Evolutionary conservation across 2,888 invertebrate species (phyloP).

Genomic region (Sceliomorpha sp.): DNA sequence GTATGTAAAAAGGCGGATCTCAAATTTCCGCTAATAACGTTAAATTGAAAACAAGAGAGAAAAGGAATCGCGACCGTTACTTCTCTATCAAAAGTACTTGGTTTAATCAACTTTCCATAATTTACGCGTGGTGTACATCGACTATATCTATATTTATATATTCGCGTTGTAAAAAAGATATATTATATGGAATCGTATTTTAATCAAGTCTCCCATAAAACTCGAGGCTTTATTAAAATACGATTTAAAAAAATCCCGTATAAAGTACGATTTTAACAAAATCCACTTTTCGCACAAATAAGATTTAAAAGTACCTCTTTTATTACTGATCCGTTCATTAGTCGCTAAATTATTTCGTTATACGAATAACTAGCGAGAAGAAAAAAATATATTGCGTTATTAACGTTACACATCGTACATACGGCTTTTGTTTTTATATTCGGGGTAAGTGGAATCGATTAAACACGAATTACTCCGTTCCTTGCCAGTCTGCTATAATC

Average conservation of each 20-base stretch:
- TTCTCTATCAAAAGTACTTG: slow-evolving; percentile 1
- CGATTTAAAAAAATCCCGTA: slow-evolving; percentile 48
- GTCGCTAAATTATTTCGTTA: slow-evolving; percentile 38
- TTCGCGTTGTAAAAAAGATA: slow-evolving; percentile 26
- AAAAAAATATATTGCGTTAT: too few species aligned
- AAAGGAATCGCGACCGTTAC: not conserved
- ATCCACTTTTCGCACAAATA: slow-evolving; percentile 36
- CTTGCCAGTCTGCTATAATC: too few species aligned
- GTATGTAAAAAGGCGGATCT: slow-evolving; percentile 1
- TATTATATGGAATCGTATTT: slow-evolving; percentile 36
- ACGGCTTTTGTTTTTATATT: too few species aligned
- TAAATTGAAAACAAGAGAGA: slow-evolving; percentile 1
- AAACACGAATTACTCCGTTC: too few species aligned
- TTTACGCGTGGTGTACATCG: too few species aligned
- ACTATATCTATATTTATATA: not conserved
- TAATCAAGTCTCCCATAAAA: slow-evolving; percentile 34
- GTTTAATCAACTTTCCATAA: slow-evolving; percentile 3
- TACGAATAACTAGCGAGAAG: slow-evolving; percentile 9
- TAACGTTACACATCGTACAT: not conserved
- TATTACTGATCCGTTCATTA: slow-evolving; percentile 39
- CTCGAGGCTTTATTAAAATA: slow-evolving; percentile 34
- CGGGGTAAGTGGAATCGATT: too few species aligned
- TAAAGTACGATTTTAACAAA: slow-evolving; percentile 45
- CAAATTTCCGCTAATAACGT: not conserved
- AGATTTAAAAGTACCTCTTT: slow-evolving; percentile 25